Conservation (phyloP, 2,888 invertebrate species). For the Lypha dubia region DNA sequence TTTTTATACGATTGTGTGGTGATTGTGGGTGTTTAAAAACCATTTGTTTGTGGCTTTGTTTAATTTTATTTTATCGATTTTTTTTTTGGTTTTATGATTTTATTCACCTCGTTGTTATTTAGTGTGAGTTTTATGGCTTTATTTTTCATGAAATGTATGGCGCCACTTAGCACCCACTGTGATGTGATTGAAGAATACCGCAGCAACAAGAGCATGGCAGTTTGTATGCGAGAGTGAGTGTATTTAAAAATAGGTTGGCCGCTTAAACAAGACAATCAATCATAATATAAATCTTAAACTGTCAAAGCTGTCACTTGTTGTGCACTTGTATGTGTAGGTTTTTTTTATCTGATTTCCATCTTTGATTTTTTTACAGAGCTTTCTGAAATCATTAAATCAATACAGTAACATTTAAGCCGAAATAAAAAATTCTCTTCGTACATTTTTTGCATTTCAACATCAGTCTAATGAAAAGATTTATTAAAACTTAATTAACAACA, state of each 20-base stretch:
- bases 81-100: conserved; percentile 55
- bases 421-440: too few relatives aligned
- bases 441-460: too few relatives aligned
- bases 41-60: conserved; percentile 70
- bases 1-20: conserved; percentile 61
- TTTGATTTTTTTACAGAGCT: not conserved
- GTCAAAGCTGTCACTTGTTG: conserved; percentile 54
- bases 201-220: not conserved
- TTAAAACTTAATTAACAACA: too few relatives aligned
- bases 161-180: conserved; percentile 73
- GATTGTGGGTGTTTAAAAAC: conserved; percentile 61
- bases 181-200: conserved; percentile 44
- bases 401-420: too few relatives aligned
- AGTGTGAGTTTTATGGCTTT: conserved; percentile 65
- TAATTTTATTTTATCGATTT: conserved; percentile 46
- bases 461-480: too few relatives aligned
- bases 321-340: not conserved
- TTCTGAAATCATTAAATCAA: conserved; percentile 8
- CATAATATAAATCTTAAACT: conserved; percentile 64
- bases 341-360: conserved; percentile 11
- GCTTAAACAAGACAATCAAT: conserved; percentile 60
- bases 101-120: conserved; percentile 59
- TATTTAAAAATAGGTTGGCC: conserved; percentile 37
- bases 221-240: not conserved
- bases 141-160: conserved; percentile 61